Evolutionary conservation across 2,888 invertebrate species (phyloP), one percentile per base, ranked within the genome.

Genomic region (Germaria angustata): DNA sequence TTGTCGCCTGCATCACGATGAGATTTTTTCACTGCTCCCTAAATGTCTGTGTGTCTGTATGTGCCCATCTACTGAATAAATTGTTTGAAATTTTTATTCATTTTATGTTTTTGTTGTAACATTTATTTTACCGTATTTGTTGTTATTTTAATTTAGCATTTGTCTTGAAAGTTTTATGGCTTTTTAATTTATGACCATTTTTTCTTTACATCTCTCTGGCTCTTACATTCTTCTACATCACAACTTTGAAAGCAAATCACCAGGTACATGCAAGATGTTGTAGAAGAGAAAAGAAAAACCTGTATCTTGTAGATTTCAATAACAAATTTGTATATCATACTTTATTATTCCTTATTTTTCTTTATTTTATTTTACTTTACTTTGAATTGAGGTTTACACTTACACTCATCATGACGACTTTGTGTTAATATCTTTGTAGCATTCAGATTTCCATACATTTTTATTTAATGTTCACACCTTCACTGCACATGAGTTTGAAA

Each of bases 131-230:
- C 46, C 41, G 63, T 66, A 61, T 53, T 71, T 77, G 49, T 81
- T 69, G 63, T 78, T 69, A 39, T 73, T 69, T 32, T 68, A 78
- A 78, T 72, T 81, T 81, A 72, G 81, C 66, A 88, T 88, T 88
- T 88, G 88, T 88, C 89, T 89, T 89, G 88, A 89, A 87, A 89
- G 89, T 89, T 89, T 89, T 88, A 88, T 89, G 87, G 87, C 88
- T 87, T 87, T 87, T 86, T 86, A 88, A 89, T 89, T 88, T 89
- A 88, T 88, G 89, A 85, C 49, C 34, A 72, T 75, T 73, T 83
- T n/a, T 80, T 39, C 53, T 68, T 20, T 44, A 8, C 34, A 68
- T 57, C 6, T 84, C 17, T 36, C 22, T 39, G 15, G 41, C 24
- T 72, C 49, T 44, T 32, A 9, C 44, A 4, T 72, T 59, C 11